Percentiles rank a stretch among this genome's conserved stretches.
phyloP scores from a whole-genome alignment of 1,140 invertebrate species.

The Tetramorium alpestre region DNA sequence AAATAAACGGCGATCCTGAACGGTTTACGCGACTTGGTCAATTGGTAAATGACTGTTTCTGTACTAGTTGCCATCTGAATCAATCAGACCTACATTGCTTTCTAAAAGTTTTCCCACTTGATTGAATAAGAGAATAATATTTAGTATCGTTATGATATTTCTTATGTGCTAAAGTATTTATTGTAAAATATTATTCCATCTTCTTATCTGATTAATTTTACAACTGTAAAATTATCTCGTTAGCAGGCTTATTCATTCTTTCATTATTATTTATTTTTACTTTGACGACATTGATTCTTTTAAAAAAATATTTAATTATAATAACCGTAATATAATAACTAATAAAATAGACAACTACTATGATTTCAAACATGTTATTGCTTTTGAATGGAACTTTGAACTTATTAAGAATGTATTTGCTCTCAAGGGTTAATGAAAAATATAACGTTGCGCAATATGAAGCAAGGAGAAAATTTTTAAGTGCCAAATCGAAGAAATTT shows the following conservation, averaged over 20 bases:
- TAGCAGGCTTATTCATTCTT: neutral
- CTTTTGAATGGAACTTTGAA: neutral
- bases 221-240: neutral
- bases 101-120: neutral
- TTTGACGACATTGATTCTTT: neutral
- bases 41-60: neutral
- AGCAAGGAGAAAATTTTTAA: neutral
- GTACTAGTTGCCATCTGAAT: neutral
- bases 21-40: neutral
- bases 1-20: constrained; percentile 33
- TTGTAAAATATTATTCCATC: neutral
- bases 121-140: constrained; percentile 1
- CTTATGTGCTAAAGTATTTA: neutral
- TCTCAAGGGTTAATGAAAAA: neutral
- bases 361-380: neutral
- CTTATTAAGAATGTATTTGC: neutral
- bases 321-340: neutral
- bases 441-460: constrained; percentile 6
- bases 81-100: neutral
- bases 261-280: neutral
- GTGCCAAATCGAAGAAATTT: neutral
- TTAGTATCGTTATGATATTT: neutral
- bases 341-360: neutral
- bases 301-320: neutral
- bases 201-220: neutral